Conservation (phyloP, 2,113 vertebrate genomes). For the Hyaena hyaena region DNA sequence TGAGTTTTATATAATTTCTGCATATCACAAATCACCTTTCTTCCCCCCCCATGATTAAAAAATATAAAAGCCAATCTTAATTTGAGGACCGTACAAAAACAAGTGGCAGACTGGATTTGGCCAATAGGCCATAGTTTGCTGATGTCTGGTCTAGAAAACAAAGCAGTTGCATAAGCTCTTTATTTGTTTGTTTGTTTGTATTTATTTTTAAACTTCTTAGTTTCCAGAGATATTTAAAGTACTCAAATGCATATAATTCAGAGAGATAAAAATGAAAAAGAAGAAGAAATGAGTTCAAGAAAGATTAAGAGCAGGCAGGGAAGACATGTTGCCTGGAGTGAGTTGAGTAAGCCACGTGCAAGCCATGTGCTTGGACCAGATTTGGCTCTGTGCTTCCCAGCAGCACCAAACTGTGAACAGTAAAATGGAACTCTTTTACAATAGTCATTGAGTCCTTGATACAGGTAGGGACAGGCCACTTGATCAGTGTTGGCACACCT, state of each 20-base stretch:
- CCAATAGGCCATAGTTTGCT: background rate
- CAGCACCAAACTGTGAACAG: background rate
- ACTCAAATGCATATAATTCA: background rate
- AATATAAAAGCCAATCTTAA: background rate
- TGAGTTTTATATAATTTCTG: background rate
- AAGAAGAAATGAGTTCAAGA: background rate
- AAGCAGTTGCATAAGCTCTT: background rate
- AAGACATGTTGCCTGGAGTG: background rate
- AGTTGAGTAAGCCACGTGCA: fast-evolving
- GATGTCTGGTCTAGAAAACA: background rate
- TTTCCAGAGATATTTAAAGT: background rate
- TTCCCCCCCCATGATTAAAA: background rate
- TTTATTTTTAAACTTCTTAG: background rate
- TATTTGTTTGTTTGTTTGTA: background rate
- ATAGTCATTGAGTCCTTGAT: background rate
- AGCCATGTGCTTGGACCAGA: no score
- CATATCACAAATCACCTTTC: background rate
- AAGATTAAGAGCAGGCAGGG: background rate
- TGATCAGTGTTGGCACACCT: background rate
- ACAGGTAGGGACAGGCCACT: background rate
- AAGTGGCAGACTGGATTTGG: background rate
- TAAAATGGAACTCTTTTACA: background rate
- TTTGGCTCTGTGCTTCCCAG: background rate
- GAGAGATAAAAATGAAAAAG: background rate
- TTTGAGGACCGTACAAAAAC: background rate